Evolutionary conservation across 1,140 invertebrate genomes (phyloP).

Genomic region (Mya arenaria): DNA sequence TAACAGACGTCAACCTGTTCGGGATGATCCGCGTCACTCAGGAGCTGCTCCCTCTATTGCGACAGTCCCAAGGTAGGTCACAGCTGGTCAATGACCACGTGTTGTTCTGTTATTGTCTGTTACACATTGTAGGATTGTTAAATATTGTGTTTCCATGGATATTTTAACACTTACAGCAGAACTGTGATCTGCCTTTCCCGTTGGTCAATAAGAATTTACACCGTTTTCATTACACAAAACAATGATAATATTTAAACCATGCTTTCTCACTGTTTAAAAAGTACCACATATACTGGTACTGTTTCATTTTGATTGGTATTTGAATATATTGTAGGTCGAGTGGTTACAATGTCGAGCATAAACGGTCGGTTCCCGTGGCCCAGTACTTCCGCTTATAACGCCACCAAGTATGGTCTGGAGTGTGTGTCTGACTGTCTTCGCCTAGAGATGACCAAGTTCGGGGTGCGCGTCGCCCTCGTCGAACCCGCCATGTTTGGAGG

Average conservation of each 20-base stretch:
- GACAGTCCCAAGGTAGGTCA: constrained; percentile 85
- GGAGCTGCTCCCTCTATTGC: constrained; percentile 87
- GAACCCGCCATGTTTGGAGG: constrained; percentile 77
- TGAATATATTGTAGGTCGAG: constrained; percentile 82
- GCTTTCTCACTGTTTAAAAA: too few relatives aligned
- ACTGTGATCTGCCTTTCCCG: too few relatives aligned
- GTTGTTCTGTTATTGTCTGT: too few relatives aligned
- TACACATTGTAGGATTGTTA: too few relatives aligned
- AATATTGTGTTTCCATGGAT: too few relatives aligned
- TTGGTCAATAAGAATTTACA: too few relatives aligned
- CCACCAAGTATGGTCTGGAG: constrained; percentile 89
- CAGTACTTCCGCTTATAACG: constrained; percentile 87
- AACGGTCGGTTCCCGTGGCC: constrained; percentile 88
- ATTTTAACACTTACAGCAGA: too few relatives aligned
- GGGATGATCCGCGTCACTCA: constrained; percentile 90
- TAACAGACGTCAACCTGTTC: constrained; percentile 90
- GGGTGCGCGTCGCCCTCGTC: constrained; percentile 74
- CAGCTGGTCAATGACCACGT: too few relatives aligned
- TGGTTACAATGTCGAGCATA: constrained; percentile 91
- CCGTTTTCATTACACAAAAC: too few relatives aligned
- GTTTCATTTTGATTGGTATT: too few relatives aligned
- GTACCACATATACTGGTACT: too few relatives aligned
- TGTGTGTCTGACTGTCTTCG: constrained; percentile 78
- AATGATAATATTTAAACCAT: too few relatives aligned
- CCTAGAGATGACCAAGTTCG: constrained; percentile 74